These are phyloP conservation scores for Phenganax subtilis DNA, from an alignment of 92 coral and sea anemone species.

Conservation along the genomic window DNA sequence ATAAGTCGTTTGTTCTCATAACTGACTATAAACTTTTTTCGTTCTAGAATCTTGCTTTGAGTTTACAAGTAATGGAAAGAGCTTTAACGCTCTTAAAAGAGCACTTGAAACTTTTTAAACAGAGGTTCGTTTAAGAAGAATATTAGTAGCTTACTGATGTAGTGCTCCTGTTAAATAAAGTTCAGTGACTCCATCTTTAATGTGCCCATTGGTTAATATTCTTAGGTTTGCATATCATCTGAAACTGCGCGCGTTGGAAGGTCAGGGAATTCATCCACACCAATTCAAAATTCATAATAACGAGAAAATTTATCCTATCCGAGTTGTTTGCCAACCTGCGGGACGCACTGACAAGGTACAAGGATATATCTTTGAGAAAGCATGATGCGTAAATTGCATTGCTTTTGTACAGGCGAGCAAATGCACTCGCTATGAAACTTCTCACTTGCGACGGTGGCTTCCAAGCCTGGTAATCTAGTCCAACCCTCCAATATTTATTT, in stretches of 20 bases:
- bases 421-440: too few relatives aligned
- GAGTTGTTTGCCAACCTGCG: conserved; percentile 97
- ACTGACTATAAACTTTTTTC: neutral
- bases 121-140: conserved; percentile 52
- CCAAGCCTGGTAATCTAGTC: neutral
- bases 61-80: conserved; percentile 86
- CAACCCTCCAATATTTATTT: neutral
- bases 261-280: conserved; percentile 86
- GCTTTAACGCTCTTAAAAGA: conserved; percentile 78
- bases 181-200: neutral
- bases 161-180: neutral
- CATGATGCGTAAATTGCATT: too few relatives aligned
- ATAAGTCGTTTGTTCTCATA: too few relatives aligned
- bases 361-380: neutral
- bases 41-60: conserved; percentile 52
- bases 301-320: conserved; percentile 92
- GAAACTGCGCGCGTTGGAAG: conserved; percentile 86
- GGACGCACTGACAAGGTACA: conserved; percentile 93
- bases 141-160: neutral
- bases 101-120: conserved; percentile 82
- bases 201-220: neutral
- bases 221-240: conserved; percentile 90
- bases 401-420: too few relatives aligned
- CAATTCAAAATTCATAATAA: conserved; percentile 68
- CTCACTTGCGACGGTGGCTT: neutral